phyloP scores from a whole-genome alignment of 2,888 invertebrate genomes.

The Nomada fucata region DNA sequence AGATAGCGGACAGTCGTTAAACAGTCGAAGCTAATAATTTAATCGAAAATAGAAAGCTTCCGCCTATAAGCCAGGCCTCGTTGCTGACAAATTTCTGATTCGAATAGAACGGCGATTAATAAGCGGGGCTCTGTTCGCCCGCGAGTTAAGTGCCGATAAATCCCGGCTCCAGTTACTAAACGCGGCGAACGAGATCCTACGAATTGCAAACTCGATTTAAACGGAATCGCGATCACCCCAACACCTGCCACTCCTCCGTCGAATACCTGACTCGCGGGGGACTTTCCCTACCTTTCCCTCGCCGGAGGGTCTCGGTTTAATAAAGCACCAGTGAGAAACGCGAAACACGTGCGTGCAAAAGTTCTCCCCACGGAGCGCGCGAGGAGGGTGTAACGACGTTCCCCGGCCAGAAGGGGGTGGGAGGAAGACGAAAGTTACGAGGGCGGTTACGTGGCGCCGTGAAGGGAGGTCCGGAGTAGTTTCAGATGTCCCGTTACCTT shows the following conservation, averaged over 20 bases:
- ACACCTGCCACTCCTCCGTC: constrained; percentile 27
- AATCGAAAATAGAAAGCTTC: not conserved
- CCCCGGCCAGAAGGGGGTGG: constrained; percentile 28
- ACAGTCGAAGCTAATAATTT: too few species aligned
- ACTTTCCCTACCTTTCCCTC: not conserved
- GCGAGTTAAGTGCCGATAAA: constrained; percentile 74
- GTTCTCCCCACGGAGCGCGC: constrained; percentile 58
- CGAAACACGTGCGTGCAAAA: constrained; percentile 75
- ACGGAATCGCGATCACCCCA: constrained; percentile 52
- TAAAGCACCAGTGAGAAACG: constrained; percentile 74
- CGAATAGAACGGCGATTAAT: not conserved
- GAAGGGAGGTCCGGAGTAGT: constrained; percentile 46
- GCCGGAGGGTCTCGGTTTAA: constrained; percentile 63
- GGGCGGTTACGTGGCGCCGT: constrained; percentile 32
- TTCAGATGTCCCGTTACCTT: constrained; percentile 62
- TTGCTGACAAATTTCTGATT: not conserved
- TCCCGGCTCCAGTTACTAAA: constrained; percentile 65
- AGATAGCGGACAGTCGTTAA: not conserved
- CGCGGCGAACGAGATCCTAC: constrained; percentile 59
- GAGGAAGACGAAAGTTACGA: constrained; percentile 58
- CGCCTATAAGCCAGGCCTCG: not conserved
- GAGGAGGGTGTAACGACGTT: constrained; percentile 36
- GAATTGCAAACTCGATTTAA: constrained; percentile 71
- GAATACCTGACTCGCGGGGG: constrained; percentile 25
- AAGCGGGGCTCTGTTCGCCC: constrained; percentile 58